phyloP scores from a whole-genome alignment of 37 sponge, comb jelly and placozoan genomes.

The Beroe forskalii region DNA sequence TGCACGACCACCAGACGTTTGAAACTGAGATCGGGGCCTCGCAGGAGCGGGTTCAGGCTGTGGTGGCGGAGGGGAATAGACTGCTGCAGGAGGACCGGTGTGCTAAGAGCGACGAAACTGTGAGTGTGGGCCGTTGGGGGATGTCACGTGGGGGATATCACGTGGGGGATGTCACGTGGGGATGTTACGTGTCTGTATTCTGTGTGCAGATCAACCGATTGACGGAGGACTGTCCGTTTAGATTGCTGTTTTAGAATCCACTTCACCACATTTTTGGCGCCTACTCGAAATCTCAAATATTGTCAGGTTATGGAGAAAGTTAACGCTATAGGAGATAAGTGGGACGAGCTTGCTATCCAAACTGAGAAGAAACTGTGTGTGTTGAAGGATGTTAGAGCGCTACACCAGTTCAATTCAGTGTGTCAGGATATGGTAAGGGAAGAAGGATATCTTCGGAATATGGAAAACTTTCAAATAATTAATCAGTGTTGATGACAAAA shows the following conservation, averaged over 20 bases:
- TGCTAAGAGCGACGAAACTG: slow-evolving; percentile 17
- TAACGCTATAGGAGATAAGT: slow-evolving; percentile 37
- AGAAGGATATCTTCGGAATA: too few relatives aligned
- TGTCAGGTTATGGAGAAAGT: slow-evolving; percentile 46
- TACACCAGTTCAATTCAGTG: slow-evolving; percentile 40
- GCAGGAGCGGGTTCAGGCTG: slow-evolving; percentile 80
- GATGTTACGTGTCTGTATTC: too few relatives aligned
- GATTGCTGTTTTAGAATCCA: too few relatives aligned
- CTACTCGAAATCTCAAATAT: too few relatives aligned
- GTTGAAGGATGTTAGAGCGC: slow-evolving; percentile 21
- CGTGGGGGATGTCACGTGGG: too few relatives aligned
- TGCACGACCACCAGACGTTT: slow-evolving; percentile 92
- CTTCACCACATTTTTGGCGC: too few relatives aligned
- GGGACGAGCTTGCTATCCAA: slow-evolving; percentile 43
- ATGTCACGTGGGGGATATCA: too few relatives aligned
- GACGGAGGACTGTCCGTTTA: too few relatives aligned
- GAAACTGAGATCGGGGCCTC: slow-evolving; percentile 88
- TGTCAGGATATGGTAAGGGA: slow-evolving; percentile 57
- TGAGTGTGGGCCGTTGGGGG: neutral
- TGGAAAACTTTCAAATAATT: too few relatives aligned
- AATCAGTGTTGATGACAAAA: too few relatives aligned
- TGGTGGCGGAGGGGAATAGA: slow-evolving; percentile 65
- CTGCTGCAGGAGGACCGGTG: slow-evolving; percentile 53
- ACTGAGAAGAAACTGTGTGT: slow-evolving; percentile 29
- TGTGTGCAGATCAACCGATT: too few relatives aligned